phyloP scores from a whole-genome alignment of 2,888 invertebrate genomes.

The Tyria jacobaeae region DNA sequence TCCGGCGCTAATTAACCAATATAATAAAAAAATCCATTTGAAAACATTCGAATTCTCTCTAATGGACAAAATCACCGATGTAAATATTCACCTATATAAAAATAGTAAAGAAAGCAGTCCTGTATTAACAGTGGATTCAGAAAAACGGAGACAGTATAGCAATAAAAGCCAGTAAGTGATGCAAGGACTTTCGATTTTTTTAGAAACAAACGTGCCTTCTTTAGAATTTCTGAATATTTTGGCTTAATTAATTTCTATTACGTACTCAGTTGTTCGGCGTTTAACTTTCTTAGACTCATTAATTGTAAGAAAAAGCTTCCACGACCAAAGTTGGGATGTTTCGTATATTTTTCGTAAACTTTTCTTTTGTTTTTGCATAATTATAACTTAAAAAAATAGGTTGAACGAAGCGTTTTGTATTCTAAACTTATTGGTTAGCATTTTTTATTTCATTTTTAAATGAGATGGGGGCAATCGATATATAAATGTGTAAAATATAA shows the following conservation, averaged over 20 bases:
- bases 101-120: too few species aligned
- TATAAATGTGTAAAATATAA: too few species aligned
- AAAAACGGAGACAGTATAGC: too few species aligned
- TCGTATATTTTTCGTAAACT: conserved; percentile 33
- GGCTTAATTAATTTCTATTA: conserved; percentile 34
- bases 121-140: too few species aligned
- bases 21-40: too few species aligned
- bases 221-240: conserved; percentile 33
- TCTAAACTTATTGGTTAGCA: neutral
- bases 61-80: too few species aligned
- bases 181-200: conserved; percentile 10
- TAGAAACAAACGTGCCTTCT: conserved; percentile 14
- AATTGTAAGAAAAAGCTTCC: conserved; percentile 23
- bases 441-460: too few species aligned
- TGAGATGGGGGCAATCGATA: too few species aligned
- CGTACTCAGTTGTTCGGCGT: conserved; percentile 22
- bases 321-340: conserved; percentile 22
- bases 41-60: too few species aligned
- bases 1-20: too few species aligned
- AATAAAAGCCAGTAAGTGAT: neutral
- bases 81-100: too few species aligned
- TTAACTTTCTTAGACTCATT: conserved; percentile 32
- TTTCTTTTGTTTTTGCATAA: conserved; percentile 47
- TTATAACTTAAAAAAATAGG: conserved; percentile 24
- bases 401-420: conserved; percentile 7